Conservation (phyloP, 2,113 vertebrate species). For the Spermophilus dauricus region DNA sequence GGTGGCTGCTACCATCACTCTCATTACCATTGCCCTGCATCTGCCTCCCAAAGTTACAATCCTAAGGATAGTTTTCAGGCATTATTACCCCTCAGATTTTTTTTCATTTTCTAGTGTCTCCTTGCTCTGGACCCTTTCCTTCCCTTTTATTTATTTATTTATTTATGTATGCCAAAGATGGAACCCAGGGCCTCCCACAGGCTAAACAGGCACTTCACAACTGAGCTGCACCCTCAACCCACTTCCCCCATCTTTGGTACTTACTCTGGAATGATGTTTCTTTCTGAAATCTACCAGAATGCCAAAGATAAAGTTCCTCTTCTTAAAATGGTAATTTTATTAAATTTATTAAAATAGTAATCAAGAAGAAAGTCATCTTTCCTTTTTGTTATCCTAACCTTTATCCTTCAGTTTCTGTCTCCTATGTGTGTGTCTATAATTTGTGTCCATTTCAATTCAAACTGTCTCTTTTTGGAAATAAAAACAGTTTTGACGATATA, state of each 20-base stretch:
- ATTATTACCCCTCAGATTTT: neutral
- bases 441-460: neutral
- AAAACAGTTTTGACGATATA: constrained; percentile 42
- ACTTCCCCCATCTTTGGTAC: neutral
- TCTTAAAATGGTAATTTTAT: neutral
- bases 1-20: accelerated
- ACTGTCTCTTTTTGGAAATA: constrained; percentile 28
- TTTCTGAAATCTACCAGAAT: constrained; percentile 5
- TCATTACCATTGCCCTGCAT: neutral
- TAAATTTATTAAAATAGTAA: neutral
- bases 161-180: neutral
- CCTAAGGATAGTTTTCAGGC: neutral
- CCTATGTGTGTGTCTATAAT: neutral
- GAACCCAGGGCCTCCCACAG: neutral
- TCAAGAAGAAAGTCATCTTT: constrained; percentile 1
- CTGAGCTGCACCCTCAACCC: neutral
- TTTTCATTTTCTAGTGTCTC: neutral
- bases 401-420: constrained; percentile 14
- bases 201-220: neutral
- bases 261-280: neutral
- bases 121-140: too few relatives aligned
- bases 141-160: neutral
- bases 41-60: neutral
- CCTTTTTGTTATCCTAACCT: neutral
- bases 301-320: constrained; percentile 5